These are phyloP conservation scores for Drosophila subpulchrella DNA, from an alignment of 1,140 invertebrate species.

Conservation along the genomic window DNA sequence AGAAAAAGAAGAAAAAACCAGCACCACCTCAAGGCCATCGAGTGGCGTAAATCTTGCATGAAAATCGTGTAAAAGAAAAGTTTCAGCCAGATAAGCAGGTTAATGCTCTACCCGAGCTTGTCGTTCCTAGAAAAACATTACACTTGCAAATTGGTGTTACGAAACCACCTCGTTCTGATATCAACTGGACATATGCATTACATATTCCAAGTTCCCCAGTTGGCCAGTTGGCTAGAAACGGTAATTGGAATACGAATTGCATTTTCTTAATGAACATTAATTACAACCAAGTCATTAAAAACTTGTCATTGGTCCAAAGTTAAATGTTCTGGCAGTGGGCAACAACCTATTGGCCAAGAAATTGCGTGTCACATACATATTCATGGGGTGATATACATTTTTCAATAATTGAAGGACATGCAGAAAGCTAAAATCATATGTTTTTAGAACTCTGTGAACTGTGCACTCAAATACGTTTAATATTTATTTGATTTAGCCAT, in stretches of 20 bases:
- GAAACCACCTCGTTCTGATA: background rate
- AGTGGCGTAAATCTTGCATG: conserved; percentile 66
- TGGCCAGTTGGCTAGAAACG: conserved; percentile 9
- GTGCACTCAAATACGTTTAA: no score
- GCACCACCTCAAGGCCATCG: conserved; percentile 63
- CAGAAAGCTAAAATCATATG: no score
- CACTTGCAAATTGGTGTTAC: conserved; percentile 31
- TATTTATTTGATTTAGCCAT: background rate
- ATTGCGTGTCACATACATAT: background rate
- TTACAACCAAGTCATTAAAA: conserved; percentile 28
- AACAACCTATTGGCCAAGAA: conserved; percentile 13
- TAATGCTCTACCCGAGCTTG: conserved; percentile 38
- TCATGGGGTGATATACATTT: background rate
- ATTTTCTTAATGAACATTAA: conserved; percentile 40
- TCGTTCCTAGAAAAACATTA: conserved; percentile 30
- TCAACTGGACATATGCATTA: conserved; percentile 9
- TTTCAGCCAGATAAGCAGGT: conserved; percentile 42
- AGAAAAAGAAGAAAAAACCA: conserved; percentile 36
- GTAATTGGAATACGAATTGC: conserved; percentile 39
- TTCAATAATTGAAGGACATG: background rate
- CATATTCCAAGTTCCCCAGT: conserved; percentile 6
- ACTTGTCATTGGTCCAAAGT: conserved; percentile 2
- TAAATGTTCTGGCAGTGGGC: conserved; percentile 14
- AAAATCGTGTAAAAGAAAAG: conserved; percentile 54
- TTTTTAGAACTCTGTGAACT: no score